phyloP scores from a whole-genome alignment of 2,888 invertebrate genomes.

The Platypus cylindrus region DNA sequence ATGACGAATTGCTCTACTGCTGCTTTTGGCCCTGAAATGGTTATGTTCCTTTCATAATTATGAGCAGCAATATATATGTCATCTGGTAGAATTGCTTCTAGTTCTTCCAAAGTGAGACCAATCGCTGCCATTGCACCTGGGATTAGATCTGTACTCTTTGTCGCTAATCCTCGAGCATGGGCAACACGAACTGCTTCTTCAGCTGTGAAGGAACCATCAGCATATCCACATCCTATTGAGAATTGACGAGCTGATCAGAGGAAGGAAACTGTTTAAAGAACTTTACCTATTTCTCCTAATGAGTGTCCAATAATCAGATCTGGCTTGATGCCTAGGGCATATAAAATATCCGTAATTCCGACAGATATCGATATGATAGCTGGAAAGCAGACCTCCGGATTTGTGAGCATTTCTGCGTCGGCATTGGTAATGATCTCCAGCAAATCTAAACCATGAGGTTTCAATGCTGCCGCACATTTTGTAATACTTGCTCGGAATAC shows the following conservation, averaged over 20 bases:
- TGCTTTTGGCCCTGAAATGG: conserved; percentile 74
- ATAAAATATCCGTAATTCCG: conserved; percentile 73
- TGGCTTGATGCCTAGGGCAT: conserved; percentile 57
- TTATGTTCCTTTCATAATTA: conserved; percentile 73
- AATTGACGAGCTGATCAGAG: no score
- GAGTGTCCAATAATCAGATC: conserved; percentile 92
- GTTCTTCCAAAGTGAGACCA: conserved; percentile 33
- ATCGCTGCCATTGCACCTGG: conserved; percentile 49
- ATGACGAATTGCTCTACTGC: conserved; percentile 52
- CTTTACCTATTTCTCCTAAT: conserved; percentile 63
- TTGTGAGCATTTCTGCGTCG: conserved; percentile 36
- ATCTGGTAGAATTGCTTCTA: conserved; percentile 48
- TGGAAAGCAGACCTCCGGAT: conserved; percentile 44
- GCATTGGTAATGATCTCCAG: conserved; percentile 36
- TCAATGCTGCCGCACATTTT: conserved; percentile 37
- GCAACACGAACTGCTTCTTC: conserved; percentile 48
- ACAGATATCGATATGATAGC: conserved; percentile 49
- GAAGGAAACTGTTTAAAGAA: no score
- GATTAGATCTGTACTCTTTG: conserved; percentile 25
- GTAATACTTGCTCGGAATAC: conserved; percentile 42
- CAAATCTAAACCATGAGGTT: conserved; percentile 40
- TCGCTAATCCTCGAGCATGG: conserved; percentile 42
- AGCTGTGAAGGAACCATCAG: conserved; percentile 46
- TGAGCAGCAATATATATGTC: conserved; percentile 79
- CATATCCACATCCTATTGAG: conserved; percentile 42